Evolutionary conservation across 2,888 invertebrate genomes (phyloP).

Genomic region (Anaspis maculata): DNA sequence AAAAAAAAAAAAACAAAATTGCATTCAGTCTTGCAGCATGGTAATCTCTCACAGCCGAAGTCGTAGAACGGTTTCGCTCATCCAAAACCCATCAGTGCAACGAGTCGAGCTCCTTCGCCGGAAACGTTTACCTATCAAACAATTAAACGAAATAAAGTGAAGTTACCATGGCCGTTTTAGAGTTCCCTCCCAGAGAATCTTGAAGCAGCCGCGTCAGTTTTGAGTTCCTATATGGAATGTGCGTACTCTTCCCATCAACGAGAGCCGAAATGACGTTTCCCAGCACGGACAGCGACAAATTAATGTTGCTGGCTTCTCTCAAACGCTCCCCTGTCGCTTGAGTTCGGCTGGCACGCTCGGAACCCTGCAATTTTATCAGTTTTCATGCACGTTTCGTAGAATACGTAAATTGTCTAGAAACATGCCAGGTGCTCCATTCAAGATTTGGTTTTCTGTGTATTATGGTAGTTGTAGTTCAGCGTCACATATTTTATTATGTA

Average conservation of each 20-base stretch:
- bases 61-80: too few species aligned
- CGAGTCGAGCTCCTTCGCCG: too few species aligned
- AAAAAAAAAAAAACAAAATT: too few species aligned
- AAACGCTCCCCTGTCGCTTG: conserved; percentile 88
- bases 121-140: too few species aligned
- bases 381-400: conserved; percentile 3
- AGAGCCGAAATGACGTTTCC: conserved; percentile 98
- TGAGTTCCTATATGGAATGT: conserved; percentile 97
- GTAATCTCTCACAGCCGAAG: too few species aligned
- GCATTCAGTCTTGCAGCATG: too few species aligned
- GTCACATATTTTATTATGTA: too few species aligned
- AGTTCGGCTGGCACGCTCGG: conserved; percentile 94
- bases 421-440: too few species aligned
- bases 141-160: too few species aligned
- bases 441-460: too few species aligned
- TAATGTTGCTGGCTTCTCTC: conserved; percentile 96
- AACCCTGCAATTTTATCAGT: conserved; percentile 57
- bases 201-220: conserved; percentile 91
- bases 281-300: conserved; percentile 91
- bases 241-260: conserved; percentile 93
- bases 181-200: conserved; percentile 95
- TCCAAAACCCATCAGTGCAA: too few species aligned
- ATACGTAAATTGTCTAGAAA: background rate
- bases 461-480: too few species aligned
- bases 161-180: conserved; percentile 83